phyloP scores from a whole-genome alignment of 2,888 invertebrate genomes.

The Tachina fera region DNA sequence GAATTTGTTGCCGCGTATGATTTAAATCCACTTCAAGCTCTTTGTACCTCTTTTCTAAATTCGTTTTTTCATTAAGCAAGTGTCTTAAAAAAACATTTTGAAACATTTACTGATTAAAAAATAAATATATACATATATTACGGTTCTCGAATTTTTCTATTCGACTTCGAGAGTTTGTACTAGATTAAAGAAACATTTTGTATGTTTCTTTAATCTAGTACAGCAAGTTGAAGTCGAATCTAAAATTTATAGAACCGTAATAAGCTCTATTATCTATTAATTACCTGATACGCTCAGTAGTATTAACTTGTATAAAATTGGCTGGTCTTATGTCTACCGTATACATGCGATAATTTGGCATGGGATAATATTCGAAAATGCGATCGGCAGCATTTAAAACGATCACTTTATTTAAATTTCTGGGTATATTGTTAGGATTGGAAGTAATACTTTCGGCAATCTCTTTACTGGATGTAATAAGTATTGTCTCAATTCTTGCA shows the following conservation, averaged over 20 bases:
- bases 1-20: slow-evolving; percentile 70
- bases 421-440: slow-evolving; percentile 86
- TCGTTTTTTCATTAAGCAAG: slow-evolving; percentile 52
- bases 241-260: no score
- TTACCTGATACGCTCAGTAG: slow-evolving; percentile 85
- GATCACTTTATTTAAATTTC: slow-evolving; percentile 87
- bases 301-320: slow-evolving; percentile 87
- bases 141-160: no score
- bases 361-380: slow-evolving; percentile 87
- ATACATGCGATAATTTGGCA: slow-evolving; percentile 90
- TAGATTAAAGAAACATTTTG: no score
- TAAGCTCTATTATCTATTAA: not conserved
- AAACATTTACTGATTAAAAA: not conserved
- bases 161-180: no score
- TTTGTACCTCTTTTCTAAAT: slow-evolving; percentile 47
- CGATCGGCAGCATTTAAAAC: slow-evolving; percentile 84
- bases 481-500: slow-evolving; percentile 87
- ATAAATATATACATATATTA: not conserved
- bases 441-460: slow-evolving; percentile 89
- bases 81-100: slow-evolving; percentile 13
- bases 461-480: slow-evolving; percentile 86
- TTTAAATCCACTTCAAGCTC: slow-evolving; percentile 66
- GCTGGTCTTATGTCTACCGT: slow-evolving; percentile 85
- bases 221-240: no score
- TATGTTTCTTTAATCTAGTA: no score